Base-by-base conservation (phyloP, 2,113 vertebrate species). In the Athene cunicularia region DNA sequence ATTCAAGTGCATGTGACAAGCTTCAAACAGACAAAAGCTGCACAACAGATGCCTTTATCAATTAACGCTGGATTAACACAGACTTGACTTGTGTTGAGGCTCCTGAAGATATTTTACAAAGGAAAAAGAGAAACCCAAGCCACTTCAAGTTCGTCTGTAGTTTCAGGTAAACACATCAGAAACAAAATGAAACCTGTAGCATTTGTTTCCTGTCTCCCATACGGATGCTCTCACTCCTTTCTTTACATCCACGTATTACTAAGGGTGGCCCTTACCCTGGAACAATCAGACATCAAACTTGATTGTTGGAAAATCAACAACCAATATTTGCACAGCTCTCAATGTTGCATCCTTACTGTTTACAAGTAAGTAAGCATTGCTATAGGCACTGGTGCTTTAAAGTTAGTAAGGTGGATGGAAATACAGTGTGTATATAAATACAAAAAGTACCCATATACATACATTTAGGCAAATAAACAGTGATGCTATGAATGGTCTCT, bases 331-430 rank as follows among this genome's bases (percentile, higher is more conserved):
- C 89, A 93, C 93, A 96, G 94, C 92, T 96, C 90, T 96, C 64
- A 45, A 50, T 59, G 71, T 67, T 81, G 94, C 92, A 90, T 88
- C 94, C 97, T 96, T 95, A 97, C 94, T 0, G 5, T 85, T 92
- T 60, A 58, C 76, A 58, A 94, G 88, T 96, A 96, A 97, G 94
- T 93, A 80, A 93, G 91, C 91, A 90, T 88, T 94, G 82, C 96
- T 93, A 95, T 97, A 98, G 96, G 97, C 97, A 98, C 96, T 97
- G 93, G 95, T 97, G 95, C 88, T 96, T 97, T 86, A 63, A 59
- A 88, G 94, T 95, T 58, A 86, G 76, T 91, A 86, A 93, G 86
- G 85, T 91, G 96, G 96, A 64, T 86, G 91, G 93, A 90, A 83
- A 96, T 18, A 86, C 30, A 23, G 63, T 1, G 4, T 63, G 86